Percentiles rank a stretch among this genome's conserved stretches.
phyloP scores from a whole-genome alignment of 2,888 invertebrate species.

The Odontothrips loti region DNA sequence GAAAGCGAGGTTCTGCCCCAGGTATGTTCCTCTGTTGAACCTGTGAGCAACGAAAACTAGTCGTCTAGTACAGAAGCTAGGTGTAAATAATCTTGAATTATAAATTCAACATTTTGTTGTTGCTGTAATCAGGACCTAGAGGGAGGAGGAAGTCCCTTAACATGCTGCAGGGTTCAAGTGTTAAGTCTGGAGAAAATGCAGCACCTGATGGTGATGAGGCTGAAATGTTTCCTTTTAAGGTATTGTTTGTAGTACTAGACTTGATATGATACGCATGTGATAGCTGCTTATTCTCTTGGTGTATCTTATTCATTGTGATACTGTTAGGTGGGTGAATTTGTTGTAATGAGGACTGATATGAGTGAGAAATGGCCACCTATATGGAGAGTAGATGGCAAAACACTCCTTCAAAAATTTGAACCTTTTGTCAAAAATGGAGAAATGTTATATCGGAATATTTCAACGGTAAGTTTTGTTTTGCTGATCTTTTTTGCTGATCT shows the following conservation, averaged over 20 bases:
- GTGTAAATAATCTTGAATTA: too few species aligned
- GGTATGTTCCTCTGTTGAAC: too few species aligned
- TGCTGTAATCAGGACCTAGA: neutral
- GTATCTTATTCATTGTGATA: conserved; percentile 15
- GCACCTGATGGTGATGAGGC: neutral
- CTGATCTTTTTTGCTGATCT: neutral
- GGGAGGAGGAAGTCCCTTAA: neutral
- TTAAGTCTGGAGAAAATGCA: conserved; percentile 1
- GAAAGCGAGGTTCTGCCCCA: neutral
- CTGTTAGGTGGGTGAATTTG: conserved; percentile 78
- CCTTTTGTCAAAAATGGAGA: conserved; percentile 77
- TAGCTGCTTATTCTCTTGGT: neutral
- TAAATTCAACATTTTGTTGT: too few species aligned
- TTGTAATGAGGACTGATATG: conserved; percentile 77
- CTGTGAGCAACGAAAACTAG: too few species aligned
- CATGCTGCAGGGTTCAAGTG: neutral
- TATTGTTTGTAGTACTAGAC: neutral
- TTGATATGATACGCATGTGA: neutral
- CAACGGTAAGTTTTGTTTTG: conserved; percentile 60
- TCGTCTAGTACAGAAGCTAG: too few species aligned
- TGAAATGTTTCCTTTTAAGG: neutral
- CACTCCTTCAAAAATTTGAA: conserved; percentile 75
- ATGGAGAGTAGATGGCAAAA: conserved; percentile 87
- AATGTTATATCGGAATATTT: conserved; percentile 79
- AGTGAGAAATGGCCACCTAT: conserved; percentile 78